phyloP scores from a whole-genome alignment of 2,113 vertebrate genomes.

The Myiagra hebetior region DNA sequence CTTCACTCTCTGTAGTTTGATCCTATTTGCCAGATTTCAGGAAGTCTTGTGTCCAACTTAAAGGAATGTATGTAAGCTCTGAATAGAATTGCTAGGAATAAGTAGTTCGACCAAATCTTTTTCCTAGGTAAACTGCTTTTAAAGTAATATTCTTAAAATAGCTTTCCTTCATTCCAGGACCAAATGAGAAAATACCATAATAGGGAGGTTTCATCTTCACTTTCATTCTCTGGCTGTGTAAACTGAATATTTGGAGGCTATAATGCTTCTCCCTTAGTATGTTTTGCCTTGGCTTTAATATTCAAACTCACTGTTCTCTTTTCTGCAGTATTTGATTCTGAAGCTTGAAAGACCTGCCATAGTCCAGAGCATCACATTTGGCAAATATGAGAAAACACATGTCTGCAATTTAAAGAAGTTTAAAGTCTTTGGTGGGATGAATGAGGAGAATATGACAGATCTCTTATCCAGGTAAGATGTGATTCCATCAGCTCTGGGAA shows the following conservation, averaged over 20 bases:
- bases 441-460: constrained; percentile 99
- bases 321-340: constrained; percentile 89
- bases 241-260: background rate
- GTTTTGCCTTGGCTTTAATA: background rate
- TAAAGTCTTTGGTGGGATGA: constrained; percentile 99
- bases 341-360: constrained; percentile 96
- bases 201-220: background rate
- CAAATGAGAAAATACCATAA: background rate
- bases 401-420: constrained; percentile 99
- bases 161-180: background rate
- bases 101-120: background rate
- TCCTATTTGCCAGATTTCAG: constrained; percentile 34
- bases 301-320: background rate
- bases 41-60: constrained; percentile 3
- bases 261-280: background rate
- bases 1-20: background rate
- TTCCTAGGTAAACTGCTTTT: background rate
- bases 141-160: background rate
- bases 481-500: background rate
- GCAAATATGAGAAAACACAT: constrained; percentile 98
- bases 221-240: background rate
- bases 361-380: constrained; percentile 97
- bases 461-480: constrained; percentile 90
- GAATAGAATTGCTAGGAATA: constrained; percentile 17
- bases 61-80: background rate